These are phyloP conservation scores for Microcebus murinus DNA, from an alignment of 2,113 vertebrate species.

Conservation along the genomic window DNA sequence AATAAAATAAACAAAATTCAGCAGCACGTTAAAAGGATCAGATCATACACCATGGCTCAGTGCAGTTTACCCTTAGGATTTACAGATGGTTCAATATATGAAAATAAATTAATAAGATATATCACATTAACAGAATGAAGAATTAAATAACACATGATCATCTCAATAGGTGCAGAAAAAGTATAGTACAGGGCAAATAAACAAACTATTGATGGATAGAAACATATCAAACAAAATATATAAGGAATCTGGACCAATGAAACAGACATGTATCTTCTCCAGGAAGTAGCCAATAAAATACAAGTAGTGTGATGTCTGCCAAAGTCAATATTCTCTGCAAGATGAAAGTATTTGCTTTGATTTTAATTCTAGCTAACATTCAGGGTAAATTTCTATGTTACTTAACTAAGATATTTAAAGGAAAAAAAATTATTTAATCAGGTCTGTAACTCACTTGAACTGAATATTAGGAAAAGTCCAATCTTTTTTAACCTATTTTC, in stretches of 20 bases:
- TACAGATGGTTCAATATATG: not conserved
- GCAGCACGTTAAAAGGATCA: no score
- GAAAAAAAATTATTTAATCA: not conserved
- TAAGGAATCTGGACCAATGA: not conserved
- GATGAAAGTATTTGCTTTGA: not conserved
- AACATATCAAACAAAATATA: not conserved
- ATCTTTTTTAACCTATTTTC: not conserved
- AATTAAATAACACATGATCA: no score
- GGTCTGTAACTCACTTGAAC: not conserved
- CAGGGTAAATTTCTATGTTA: not conserved
- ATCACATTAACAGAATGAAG: not conserved
- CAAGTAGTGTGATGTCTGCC: not conserved
- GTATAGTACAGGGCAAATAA: not conserved
- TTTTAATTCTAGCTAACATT: not conserved
- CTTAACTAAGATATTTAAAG: not conserved
- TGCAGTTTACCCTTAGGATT: no score
- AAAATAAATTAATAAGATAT: not conserved
- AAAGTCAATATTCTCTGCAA: not conserved
- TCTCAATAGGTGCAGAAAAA: not conserved
- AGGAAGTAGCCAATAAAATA: not conserved
- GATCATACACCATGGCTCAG: not conserved
- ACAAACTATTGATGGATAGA: not conserved
- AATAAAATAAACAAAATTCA: no score
- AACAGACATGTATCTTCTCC: not conserved
- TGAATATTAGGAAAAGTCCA: not conserved